phyloP scores from a whole-genome alignment of 2,797 vertebrate species.

The Enteromius mattozi region DNA sequence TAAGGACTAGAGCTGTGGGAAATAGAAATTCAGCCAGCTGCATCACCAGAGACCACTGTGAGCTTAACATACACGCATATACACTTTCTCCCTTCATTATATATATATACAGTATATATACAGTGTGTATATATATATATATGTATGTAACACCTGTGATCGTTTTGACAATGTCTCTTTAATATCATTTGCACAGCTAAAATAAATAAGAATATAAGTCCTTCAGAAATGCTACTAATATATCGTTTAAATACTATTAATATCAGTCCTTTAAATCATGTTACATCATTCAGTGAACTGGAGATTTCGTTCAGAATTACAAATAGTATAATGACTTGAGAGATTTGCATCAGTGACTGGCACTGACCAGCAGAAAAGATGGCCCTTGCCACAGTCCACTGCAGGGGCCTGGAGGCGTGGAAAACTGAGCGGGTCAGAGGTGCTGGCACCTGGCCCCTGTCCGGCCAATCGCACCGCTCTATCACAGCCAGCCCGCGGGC shows the following conservation, averaged over 20 bases:
- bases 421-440: slow-evolving; percentile 87
- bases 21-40: slow-evolving; percentile 33
- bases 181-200: background rate
- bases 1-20: slow-evolving; percentile 50
- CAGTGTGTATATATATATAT: too few species aligned
- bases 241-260: background rate
- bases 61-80: slow-evolving; percentile 17
- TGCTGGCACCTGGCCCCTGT: slow-evolving; percentile 84
- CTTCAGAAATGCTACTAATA: background rate
- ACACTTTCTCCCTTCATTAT: background rate
- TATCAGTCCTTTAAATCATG: background rate
- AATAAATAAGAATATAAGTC: background rate
- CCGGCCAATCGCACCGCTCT: slow-evolving; percentile 92
- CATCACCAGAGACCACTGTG: slow-evolving; percentile 26
- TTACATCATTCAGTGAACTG: background rate
- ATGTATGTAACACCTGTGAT: background rate
- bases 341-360: background rate
- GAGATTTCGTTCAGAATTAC: background rate
- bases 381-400: slow-evolving; percentile 97
- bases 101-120: background rate
- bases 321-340: background rate
- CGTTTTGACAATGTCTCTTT: background rate
- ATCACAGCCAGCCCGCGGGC: slow-evolving; percentile 93
- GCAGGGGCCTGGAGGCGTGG: slow-evolving; percentile 92
- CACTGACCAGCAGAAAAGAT: slow-evolving; percentile 97